These are phyloP conservation scores for Polypedilum pembai DNA, from an alignment of 1,140 invertebrate species.

Conservation along the genomic window DNA sequence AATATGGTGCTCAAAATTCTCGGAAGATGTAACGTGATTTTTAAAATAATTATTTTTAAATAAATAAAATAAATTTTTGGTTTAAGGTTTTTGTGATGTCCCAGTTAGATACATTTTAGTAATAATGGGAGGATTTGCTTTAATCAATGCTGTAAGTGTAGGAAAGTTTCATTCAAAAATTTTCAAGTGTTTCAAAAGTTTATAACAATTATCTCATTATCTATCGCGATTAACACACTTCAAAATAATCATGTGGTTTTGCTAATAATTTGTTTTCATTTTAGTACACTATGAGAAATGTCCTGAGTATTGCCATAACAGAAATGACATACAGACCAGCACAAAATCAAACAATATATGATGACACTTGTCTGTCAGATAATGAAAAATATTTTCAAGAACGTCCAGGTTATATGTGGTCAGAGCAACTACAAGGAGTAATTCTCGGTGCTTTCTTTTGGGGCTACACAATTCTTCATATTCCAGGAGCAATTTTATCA, in stretches of 20 bases:
- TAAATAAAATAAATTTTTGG: too few species aligned
- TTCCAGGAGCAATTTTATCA: slow-evolving; percentile 52
- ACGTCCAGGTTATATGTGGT: slow-evolving; percentile 36
- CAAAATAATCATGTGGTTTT: too few species aligned
- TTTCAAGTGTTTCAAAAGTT: neutral
- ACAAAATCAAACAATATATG: slow-evolving; percentile 35
- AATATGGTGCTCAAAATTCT: too few species aligned
- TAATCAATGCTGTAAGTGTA: slow-evolving; percentile 4
- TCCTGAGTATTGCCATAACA: slow-evolving; percentile 82
- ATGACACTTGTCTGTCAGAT: slow-evolving; percentile 41
- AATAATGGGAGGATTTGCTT: neutral
- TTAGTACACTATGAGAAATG: slow-evolving; percentile 75
- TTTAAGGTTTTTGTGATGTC: neutral
- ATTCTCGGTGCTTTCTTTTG: slow-evolving; percentile 55
- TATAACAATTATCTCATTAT: too few species aligned
- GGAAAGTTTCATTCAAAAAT: neutral
- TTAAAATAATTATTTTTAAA: too few species aligned
- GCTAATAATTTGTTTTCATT: too few species aligned
- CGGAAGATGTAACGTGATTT: too few species aligned
- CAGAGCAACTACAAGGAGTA: slow-evolving; percentile 46
- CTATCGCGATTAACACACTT: too few species aligned
- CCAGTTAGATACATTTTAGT: neutral
- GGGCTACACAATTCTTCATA: slow-evolving; percentile 51
- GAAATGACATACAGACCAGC: slow-evolving; percentile 59
- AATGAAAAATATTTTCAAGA: slow-evolving; percentile 34